Percentiles rank a stretch among this genome's conserved stretches.
Conservation (phyloP, 2,888 invertebrate genomes). For the Sinelater perroti region DNA sequence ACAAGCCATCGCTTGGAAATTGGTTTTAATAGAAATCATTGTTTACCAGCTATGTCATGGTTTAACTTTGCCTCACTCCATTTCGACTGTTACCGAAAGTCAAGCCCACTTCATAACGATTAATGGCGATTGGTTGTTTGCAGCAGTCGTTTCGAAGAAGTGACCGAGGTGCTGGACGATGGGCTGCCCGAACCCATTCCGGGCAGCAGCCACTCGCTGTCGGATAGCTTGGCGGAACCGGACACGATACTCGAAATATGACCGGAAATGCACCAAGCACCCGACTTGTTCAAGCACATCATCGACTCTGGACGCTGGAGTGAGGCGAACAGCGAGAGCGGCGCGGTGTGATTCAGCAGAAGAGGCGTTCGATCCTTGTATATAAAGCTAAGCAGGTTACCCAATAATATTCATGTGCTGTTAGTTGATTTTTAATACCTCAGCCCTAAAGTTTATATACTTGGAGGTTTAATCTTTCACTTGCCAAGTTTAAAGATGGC, state of each 20-base stretch:
- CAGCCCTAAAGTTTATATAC: no score
- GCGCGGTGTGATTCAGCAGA: conserved; percentile 9
- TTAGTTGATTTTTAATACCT: conserved; percentile 23
- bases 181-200: conserved; percentile 58
- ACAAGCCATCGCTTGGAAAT: no score
- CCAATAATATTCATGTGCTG: conserved; percentile 16
- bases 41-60: no score
- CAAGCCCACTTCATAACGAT: no score
- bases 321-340: conserved; percentile 50
- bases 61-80: no score
- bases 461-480: no score
- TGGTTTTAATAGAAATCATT: no score
- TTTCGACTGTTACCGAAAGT: no score
- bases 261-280: conserved; percentile 55
- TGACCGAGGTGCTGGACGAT: conserved; percentile 58
- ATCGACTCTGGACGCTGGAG: conserved; percentile 55
- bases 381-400: conserved; percentile 16
- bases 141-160: conserved; percentile 59
- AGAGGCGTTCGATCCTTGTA: conserved; percentile 23
- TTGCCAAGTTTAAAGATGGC: no score
- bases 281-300: conserved; percentile 53
- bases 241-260: conserved; percentile 59
- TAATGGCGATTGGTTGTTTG: no score
- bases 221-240: conserved; percentile 55
- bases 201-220: conserved; percentile 58